phyloP scores from a whole-genome alignment of 2,797 vertebrate genomes.

The Vespertilio murinus region DNA sequence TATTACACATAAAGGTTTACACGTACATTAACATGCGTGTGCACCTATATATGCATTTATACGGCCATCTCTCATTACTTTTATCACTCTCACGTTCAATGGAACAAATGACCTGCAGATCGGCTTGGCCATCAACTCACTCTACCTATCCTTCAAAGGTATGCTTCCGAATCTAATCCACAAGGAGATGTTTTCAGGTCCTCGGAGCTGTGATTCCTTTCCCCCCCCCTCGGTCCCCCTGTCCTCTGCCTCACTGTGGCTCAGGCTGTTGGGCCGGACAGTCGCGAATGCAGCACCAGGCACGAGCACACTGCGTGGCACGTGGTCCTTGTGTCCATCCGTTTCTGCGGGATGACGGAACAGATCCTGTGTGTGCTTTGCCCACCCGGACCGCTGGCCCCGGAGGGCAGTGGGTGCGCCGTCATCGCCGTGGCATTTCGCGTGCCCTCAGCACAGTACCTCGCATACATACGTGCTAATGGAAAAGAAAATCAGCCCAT shows the following conservation, averaged over 20 bases:
- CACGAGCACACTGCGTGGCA: neutral
- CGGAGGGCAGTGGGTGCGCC: neutral
- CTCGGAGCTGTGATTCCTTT: neutral
- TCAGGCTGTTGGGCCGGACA: neutral
- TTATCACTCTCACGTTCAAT: conserved; percentile 34
- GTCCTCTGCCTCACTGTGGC: neutral
- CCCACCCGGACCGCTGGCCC: neutral
- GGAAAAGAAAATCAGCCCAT: neutral
- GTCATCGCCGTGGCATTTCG: neutral
- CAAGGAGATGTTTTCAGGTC: neutral
- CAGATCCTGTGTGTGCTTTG: neutral
- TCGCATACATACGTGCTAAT: neutral
- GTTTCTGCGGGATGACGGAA: neutral
- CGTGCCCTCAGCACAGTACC: neutral
- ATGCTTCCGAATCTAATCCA: neutral
- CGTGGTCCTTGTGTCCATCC: neutral
- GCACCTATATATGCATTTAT: neutral
- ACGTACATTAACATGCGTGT: neutral
- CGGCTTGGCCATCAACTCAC: neutral
- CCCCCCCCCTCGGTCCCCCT: neutral
- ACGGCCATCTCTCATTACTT: neutral
- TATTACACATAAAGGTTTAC: neutral
- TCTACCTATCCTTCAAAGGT: neutral
- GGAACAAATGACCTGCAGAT: neutral
- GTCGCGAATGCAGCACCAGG: neutral